Base-by-base conservation (phyloP, 2,113 vertebrate genomes). In the Oncorhynchus kisutch region DNA sequence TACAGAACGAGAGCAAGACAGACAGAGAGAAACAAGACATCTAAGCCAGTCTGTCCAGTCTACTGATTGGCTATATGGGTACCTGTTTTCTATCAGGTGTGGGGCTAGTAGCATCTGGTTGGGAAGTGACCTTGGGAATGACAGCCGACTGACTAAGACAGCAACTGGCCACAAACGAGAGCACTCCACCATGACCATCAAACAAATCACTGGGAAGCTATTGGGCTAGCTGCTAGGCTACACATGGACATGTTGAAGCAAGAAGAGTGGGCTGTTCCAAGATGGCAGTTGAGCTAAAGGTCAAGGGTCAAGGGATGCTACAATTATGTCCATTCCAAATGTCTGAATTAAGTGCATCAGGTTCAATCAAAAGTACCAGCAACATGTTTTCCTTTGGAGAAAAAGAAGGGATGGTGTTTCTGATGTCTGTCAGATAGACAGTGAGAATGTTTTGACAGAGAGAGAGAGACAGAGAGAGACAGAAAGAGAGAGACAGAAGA, bases 71-170 rank as follows among this genome's bases (percentile, higher is more conserved):
- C 71, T 73, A 80, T 45, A 45, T 45, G 9, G 39, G 39, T 45
- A 45, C 14, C 81, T 85, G 81, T 72, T 84, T 83, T 77, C 71
- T 64, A 78, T 85, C 78, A 78, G 59, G 39, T 14, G 57, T 54
- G n/a, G 75, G 22, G 60, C 66, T 72, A 75, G 68, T 72, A 75
- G 68, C 78, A 84, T 89, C 78, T 90, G 87, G 77, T 80, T n/a
- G 60, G 67, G 75, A 81, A 82, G 77, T 78, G 77, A 62, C 76
- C 81, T 77, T 84, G 81, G 60, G 49, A 82, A 51, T 66, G 49
- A 83, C 70, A 24, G 70, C 66, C 74, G 62, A 78, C 77, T 78
- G 78, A 62, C 77, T 77, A 77, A 62, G 59, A 62, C 18, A 62
- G 3, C 80, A 69, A 81, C 75, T 81, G 57, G 80, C n/a, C 70